Evolutionary conservation across 2,888 invertebrate species (phyloP).

Genomic region (Sthenelais limicola): DNA sequence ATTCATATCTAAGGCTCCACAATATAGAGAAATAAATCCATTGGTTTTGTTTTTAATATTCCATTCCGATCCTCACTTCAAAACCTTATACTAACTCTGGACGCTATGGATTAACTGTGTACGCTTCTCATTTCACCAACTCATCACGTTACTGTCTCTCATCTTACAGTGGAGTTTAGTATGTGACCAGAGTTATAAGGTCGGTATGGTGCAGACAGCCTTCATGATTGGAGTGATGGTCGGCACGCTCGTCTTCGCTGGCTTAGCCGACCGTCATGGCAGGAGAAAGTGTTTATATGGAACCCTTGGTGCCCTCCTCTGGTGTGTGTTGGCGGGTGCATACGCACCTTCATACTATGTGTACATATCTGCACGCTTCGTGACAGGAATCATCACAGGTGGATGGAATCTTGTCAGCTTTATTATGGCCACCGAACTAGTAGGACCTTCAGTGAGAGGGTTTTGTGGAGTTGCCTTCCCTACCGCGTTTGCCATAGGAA

Average conservation of each 20-base stretch:
- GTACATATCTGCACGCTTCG: slow-evolving; percentile 19
- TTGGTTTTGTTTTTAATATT: no score
- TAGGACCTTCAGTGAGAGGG: slow-evolving; percentile 18
- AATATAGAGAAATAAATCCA: no score
- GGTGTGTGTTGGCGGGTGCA: slow-evolving; percentile 19
- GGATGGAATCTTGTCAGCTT: slow-evolving; percentile 40
- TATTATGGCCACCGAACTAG: slow-evolving; percentile 37
- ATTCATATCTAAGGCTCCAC: no score
- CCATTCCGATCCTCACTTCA: no score
- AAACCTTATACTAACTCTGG: no score
- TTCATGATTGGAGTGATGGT: slow-evolving; percentile 36
- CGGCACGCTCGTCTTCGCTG: slow-evolving; percentile 13
- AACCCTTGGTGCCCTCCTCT: slow-evolving; percentile 23
- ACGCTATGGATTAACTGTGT: no score
- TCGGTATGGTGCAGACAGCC: slow-evolving; percentile 23
- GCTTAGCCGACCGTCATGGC: slow-evolving; percentile 28
- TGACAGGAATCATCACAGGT: slow-evolving; percentile 14
- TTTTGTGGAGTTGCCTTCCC: slow-evolving; percentile 35
- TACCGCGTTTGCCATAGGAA: slow-evolving; percentile 27
- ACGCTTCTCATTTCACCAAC: no score
- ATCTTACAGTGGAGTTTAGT: slow-evolving; percentile 33
- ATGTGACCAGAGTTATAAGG: slow-evolving; percentile 36
- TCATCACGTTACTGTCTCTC: not conserved
- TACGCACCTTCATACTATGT: slow-evolving; percentile 29
- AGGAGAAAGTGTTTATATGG: slow-evolving; percentile 14